Evolutionary conservation across 2,888 invertebrate species (phyloP), one percentile per base, ranked within the genome.

Genomic region (Ornithoptera priamus): DNA sequence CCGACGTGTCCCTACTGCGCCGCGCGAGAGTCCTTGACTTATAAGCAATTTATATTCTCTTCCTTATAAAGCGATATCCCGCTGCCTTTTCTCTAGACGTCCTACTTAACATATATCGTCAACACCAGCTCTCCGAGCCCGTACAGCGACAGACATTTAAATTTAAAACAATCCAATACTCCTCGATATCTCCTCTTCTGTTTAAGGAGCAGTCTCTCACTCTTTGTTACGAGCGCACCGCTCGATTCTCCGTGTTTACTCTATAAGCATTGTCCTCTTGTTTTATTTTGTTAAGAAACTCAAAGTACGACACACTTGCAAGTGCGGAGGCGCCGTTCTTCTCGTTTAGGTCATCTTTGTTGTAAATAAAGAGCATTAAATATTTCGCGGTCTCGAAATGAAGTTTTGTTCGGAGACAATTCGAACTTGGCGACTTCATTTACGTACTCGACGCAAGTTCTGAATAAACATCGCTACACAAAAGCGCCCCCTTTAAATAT

Each of bases 31-130:
- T 85, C 84, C 87, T 85, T 87, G 86, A 85, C 83, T 86, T 87
- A 86, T 84, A 81, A 81, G 82, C 83, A 82, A 88, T 89, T 86
- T 88, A 87, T 87, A 89, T 89, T 87, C 88, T 84, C 86, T 88
- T 89, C 87, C 87, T 85, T 78, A 78, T 85, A 78, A 80, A 80
- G 72, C 78, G 78, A 76, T 80, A 79, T 80, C 80, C 80, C 79
- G 78, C 80, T 76, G 80, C 79, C 82, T 83, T 84, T 84, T 83
- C 83, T 81, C 81, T 81, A 80, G 77, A 79, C 82, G 79, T 80
- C 79, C 78, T 78, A 76, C 75, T 81, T 81, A 77, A 77, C 80
- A 79, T 81, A 80, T 74, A 67, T 63, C 70, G 70, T 62, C 66
- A 67, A 67, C 65, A 69, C 69, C 66, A 76, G 78, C 80, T 76